Evolutionary conservation across 2,888 invertebrate species (phyloP).

Genomic region (Kryphioiulus occultus): DNA sequence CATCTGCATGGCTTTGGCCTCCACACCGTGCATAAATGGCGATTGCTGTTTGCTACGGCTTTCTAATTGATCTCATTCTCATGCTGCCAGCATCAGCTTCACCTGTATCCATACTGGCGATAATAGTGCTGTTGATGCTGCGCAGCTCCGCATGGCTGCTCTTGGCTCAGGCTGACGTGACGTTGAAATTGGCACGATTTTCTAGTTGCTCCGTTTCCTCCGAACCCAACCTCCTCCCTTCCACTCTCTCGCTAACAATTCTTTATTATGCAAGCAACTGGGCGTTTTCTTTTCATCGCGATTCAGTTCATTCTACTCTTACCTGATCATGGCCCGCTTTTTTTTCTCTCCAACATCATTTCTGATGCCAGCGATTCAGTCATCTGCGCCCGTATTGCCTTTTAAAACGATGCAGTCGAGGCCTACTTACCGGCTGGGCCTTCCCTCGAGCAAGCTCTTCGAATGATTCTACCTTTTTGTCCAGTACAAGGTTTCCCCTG

Average conservation of each 20-base stretch:
- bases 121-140: slow-evolving; percentile 4
- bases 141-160: background rate
- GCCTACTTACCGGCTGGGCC: background rate
- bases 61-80: slow-evolving; percentile 26
- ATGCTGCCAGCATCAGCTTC: slow-evolving; percentile 18
- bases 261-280: slow-evolving; percentile 26
- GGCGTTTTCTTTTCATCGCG: slow-evolving; percentile 31
- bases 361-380: background rate
- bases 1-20: background rate
- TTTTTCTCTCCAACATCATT: background rate
- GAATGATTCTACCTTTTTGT: too few relatives aligned
- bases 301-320: slow-evolving; percentile 31
- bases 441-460: background rate
- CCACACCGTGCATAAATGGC: background rate
- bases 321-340: slow-evolving; percentile 25
- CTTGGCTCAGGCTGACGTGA: background rate
- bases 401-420: background rate
- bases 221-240: background rate
- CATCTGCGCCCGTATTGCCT: background rate
- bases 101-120: background rate
- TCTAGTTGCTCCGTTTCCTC: slow-evolving; percentile 6
- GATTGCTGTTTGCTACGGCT: background rate
- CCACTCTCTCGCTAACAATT: background rate
- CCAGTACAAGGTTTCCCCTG: too few relatives aligned
- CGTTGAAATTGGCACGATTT: background rate